A percentile compares a stretch with the other conserved stretches of the same genome.
These are phyloP conservation scores for Columbina picui DNA, from an alignment of 2,113 vertebrate genomes.

Conservation along the genomic window DNA sequence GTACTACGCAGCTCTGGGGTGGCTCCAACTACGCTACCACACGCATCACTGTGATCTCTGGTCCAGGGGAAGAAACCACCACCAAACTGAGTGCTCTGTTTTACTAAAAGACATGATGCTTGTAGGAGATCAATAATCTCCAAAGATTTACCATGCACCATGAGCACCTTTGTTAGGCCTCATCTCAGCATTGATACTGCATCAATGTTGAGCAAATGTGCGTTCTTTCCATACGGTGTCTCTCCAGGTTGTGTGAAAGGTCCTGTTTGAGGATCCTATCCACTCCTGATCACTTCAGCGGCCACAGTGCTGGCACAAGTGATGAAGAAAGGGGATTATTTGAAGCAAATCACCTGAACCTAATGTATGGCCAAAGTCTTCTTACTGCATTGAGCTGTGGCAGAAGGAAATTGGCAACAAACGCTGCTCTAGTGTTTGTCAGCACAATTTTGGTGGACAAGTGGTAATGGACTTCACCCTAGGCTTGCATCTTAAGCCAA, in stretches of 20 bases:
- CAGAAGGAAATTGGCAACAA: not conserved
- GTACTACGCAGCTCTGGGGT: not conserved
- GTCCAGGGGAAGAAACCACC: accelerated
- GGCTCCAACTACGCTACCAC: accelerated
- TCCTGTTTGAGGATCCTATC: not conserved
- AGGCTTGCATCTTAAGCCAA: not conserved
- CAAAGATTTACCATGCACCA: not conserved
- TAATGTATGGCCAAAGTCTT: not conserved
- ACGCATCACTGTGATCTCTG: accelerated
- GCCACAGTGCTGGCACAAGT: not conserved
- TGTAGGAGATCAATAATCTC: not conserved
- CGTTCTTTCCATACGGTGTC: not conserved
- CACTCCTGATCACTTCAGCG: not conserved
- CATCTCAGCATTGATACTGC: not conserved
- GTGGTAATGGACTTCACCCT: not conserved
- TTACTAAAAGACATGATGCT: not conserved
- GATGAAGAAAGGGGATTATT: not conserved
- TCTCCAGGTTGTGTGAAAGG: not conserved
- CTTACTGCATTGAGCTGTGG: not conserved
- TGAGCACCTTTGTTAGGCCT: not conserved
- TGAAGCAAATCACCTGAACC: not conserved
- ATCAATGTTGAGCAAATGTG: not conserved
- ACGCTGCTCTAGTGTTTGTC: not conserved
- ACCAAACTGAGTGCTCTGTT: not conserved
- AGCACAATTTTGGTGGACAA: not conserved